Evolutionary conservation across 2,888 invertebrate genomes (phyloP), one percentile per base, ranked within the genome.

Genomic region (Netelia fuscicornis): DNA sequence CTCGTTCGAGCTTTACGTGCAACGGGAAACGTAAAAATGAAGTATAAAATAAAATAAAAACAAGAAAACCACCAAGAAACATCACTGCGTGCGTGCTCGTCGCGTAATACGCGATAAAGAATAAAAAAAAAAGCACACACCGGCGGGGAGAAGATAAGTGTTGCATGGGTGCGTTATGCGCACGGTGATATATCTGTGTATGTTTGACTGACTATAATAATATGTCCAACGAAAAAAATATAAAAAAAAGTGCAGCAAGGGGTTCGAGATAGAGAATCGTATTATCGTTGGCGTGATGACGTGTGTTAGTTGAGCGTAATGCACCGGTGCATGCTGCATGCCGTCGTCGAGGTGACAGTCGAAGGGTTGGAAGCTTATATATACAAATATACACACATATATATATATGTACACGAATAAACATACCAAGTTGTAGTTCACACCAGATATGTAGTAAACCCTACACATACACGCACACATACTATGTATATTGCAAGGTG

Each of bases 221-320:
- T 79, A 71, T 75, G 75, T 64, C 71, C 48, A 56, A 37, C 54
- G 23, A 67, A 74, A 65, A 74, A 56, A 65, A 54, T 23, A 56
- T 13, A 23, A 2, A 13, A 52, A n/a, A 52, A 25, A 23, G 37
- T 30, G 48, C 48, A 42, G 9, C 30, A 11, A 60, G n/a, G 30
- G 77, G 17, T 60, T 37, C 42, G 54, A 79, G 81, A 82, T 79
- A 85, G 60, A 79, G 71, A 79, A 75, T 85, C 74, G 75, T 79
- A 78, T 81, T 85, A 58, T 81, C 77, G 81, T 13, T 84, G 79
- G 84, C 78, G 84, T 60, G 78, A 84, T 84, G 81, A 82, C 84
- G 81, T 84, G 82, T 79, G 76, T 84, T 82, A 68, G 85, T 82
- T 54, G 81, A 85, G 72, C 70, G 74, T 81, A 80, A 81, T 77